A percentile compares a stretch with the other conserved stretches of the same genome.
Conservation (phyloP, 2,888 invertebrate genomes). For the Phorcus lineatus region DNA sequence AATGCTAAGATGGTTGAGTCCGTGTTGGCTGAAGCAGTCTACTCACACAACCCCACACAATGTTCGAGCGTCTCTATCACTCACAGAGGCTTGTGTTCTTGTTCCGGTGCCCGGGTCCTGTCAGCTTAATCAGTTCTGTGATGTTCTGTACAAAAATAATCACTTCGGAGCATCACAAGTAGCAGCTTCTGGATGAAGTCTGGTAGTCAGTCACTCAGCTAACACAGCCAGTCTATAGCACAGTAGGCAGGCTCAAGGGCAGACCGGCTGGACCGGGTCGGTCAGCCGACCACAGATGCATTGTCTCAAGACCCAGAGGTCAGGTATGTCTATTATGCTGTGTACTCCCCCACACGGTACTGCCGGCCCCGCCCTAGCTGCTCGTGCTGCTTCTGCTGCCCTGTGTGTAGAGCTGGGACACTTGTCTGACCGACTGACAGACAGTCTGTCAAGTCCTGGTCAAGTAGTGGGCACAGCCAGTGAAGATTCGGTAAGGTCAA, state of each 20-base stretch:
- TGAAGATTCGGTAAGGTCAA: not conserved
- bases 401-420: not conserved
- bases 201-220: too few relatives aligned
- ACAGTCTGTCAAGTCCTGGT: not conserved
- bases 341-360: not conserved
- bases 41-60: not conserved
- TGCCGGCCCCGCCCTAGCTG: not conserved
- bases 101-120: not conserved
- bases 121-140: not conserved
- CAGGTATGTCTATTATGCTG: conserved; percentile 10
- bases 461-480: conserved; percentile 21
- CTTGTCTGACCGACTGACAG: not conserved
- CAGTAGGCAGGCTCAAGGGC: not conserved
- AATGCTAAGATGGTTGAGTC: conserved; percentile 14
- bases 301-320: not conserved
- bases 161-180: conserved; percentile 15
- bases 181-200: not conserved
- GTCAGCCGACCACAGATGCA: not conserved
- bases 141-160: conserved; percentile 15
- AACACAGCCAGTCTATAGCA: conserved; percentile 23
- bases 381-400: conserved; percentile 9
- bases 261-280: not conserved
- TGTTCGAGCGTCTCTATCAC: not conserved
- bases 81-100: not conserved
- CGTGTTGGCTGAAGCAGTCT: not conserved